Evolutionary conservation across 2,113 vertebrate species (phyloP), one percentile per base, ranked within the genome.

Genomic region (Lucifuga dentata): DNA sequence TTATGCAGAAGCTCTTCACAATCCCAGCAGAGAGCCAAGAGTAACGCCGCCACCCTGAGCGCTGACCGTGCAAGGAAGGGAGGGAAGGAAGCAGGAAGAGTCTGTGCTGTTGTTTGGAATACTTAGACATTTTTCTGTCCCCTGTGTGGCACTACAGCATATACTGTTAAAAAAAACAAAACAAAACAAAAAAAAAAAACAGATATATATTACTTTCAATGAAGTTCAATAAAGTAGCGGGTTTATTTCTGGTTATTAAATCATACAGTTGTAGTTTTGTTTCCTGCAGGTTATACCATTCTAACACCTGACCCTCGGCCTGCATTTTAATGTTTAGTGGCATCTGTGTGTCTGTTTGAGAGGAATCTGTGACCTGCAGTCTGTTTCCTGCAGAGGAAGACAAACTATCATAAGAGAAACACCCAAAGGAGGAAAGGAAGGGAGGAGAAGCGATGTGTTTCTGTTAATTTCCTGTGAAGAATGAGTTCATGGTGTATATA

Each of bases 381-480:
- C 33, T 66, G 76, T 76, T 86, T 91, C 87, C 87, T 73, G 73
- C 32, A 55, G 66, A 86, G 78, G 84, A 86, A 80, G 45, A 74
- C 33, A 19, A 33, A 38, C 52, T 52, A 77, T 87, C 72, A 41
- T 60, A 45, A 65, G 51, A 60, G 67, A 73, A 69, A 85, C 59
- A 63, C 67, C 60, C 76, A 64, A 16, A 35, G 46, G 48, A 51
- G 46, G 5, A 43, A 70, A 46, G 50, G 65, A 55, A 59, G 53
- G 32, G 63, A 52, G 60, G 68, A 33, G 52, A 38, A 11, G 32
- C 20, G 32, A 10, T 12, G 15, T 20, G 17, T 36, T 49, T 48
- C 57, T 49, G 17, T 63, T 60, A 8, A 67, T 63, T 72, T 87
- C 83, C 73, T 72, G 62, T 66, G 5, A 60, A 23, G 33, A 15